Base-by-base conservation (phyloP, 2,888 invertebrate genomes). In the Acanthacorydalis orientalis region DNA sequence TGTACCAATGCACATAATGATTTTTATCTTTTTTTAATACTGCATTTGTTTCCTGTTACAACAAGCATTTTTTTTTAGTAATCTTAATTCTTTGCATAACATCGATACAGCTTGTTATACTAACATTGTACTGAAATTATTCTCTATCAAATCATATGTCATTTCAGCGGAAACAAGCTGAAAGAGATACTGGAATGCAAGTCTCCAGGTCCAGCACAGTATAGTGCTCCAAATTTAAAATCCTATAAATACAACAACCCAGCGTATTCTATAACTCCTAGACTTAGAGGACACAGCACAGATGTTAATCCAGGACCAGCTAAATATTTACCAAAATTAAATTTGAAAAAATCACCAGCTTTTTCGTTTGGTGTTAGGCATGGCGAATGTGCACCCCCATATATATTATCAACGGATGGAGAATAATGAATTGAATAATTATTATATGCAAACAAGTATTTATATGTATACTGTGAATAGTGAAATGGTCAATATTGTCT, bases 291-390 rank as follows among this genome's bases (percentile, higher is more conserved):
- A 16, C 47, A 33, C 4, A 55, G 59, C 59, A 56, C 55, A 52
- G 39, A 51, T 54, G 23, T 55, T 51, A 68, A 68, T 10, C 74
- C 74, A 3, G 74, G 74, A 1, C 74, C 74, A 10, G 73, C 73
- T 15, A 71, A 68, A 16, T 74, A 74, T 62, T 67, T 67, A 58
- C 71, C 70, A 54, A 57, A 57, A 10, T 62, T 69, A 51, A 57
- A 61, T 31, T 66, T 67, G 16, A 57, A 60, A 1, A 66, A 69
- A 62, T 67, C 66, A 48, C 65, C 66, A 9, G 70, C 70, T 46
- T 78, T 71, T 56, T 76, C 77, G 15, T 79, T 79, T 59, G 79
- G 80, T 32, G 67, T 68, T 14, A 68, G 69, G 50, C 75, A 77
- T 59, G 71, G 67, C 10, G 66, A 65, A 47, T 73, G 68, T 55